phyloP scores from a whole-genome alignment of 2,113 vertebrate species.

The Xenotilapia longispinis region DNA sequence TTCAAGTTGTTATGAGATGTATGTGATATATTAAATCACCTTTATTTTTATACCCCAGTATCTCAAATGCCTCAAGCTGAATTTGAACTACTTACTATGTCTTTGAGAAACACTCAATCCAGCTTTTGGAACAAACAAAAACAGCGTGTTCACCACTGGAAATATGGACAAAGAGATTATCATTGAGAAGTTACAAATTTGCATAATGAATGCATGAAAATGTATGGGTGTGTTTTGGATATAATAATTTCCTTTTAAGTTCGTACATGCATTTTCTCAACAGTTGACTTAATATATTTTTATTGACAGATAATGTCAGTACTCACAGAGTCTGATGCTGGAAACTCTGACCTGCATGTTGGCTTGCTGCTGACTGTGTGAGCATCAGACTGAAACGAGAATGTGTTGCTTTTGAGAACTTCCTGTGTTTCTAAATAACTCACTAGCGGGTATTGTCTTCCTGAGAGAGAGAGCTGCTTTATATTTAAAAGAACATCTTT shows the following conservation, averaged over 20 bases:
- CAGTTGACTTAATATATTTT: neutral
- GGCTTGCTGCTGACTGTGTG: neutral
- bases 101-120: neutral
- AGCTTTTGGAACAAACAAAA: neutral
- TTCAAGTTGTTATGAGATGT: neutral
- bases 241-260: neutral
- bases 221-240: neutral
- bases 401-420: neutral
- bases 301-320: neutral
- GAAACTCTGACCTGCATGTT: neutral
- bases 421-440: neutral
- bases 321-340: neutral
- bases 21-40: neutral
- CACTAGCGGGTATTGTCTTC: neutral
- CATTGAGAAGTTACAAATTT: neutral
- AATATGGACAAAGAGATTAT: neutral
- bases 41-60: neutral
- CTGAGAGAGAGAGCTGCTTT: neutral
- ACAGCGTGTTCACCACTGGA: neutral
- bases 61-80: neutral
- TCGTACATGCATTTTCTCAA: neutral
- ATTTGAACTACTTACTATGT: neutral
- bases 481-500: neutral
- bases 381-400: accelerated
- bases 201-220: neutral